Percentiles rank a stretch among this genome's conserved stretches.
These are phyloP conservation scores for Esox lucius DNA, from an alignment of 2,797 vertebrate species.

Conservation along the genomic window DNA sequence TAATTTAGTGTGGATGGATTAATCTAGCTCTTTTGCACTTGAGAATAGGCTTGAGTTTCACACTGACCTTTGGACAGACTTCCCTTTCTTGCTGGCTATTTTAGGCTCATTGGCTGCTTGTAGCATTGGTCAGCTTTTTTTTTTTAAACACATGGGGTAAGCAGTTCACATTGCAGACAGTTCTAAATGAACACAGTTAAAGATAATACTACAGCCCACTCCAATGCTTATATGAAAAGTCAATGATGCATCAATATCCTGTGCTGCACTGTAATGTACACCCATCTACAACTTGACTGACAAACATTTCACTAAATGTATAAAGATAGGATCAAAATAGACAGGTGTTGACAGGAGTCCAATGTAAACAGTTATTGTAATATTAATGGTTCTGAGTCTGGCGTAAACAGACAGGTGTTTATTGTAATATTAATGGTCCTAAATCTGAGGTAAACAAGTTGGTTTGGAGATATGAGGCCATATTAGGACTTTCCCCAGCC, in stretches of 20 bases:
- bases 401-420: background rate
- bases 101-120: slow-evolving; percentile 55
- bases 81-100: slow-evolving; percentile 69
- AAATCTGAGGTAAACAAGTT: background rate
- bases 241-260: background rate
- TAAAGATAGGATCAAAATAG: background rate
- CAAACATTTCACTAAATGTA: background rate
- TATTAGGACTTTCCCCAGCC: no score
- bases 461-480: background rate
- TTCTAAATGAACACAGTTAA: background rate
- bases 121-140: slow-evolving; percentile 66
- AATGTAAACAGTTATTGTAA: background rate
- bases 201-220: background rate
- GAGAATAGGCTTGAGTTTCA: slow-evolving; percentile 39
- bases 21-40: slow-evolving; percentile 37
- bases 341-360: background rate
- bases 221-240: background rate
- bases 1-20: no score
- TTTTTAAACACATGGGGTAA: slow-evolving; percentile 45
- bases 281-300: background rate
- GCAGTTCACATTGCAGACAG: slow-evolving; percentile 13
- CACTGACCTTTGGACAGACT: slow-evolving; percentile 76
- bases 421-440: background rate
- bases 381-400: background rate
- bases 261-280: background rate